These are phyloP conservation scores for Argynnis bischoffii DNA, from an alignment of 2,888 invertebrate species.

Conservation along the genomic window DNA sequence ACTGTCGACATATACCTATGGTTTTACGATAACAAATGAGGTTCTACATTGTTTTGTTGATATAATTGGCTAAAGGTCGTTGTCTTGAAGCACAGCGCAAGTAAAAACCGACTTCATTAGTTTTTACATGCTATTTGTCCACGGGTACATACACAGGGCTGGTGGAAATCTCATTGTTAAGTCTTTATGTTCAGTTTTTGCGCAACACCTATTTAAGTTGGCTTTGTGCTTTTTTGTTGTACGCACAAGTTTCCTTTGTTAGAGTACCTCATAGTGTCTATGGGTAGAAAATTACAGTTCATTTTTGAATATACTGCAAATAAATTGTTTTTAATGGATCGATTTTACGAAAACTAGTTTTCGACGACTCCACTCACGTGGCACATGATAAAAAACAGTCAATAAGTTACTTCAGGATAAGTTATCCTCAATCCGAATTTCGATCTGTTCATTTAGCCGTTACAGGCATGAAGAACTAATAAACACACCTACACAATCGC, in stretches of 20 bases:
- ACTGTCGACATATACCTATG: neutral
- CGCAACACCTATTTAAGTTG: constrained; percentile 8
- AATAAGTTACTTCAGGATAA: no score
- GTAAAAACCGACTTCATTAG: constrained; percentile 22
- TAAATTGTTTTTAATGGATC: no score
- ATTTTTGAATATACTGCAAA: no score
- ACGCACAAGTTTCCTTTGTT: constrained; percentile 9
- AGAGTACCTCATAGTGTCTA: no score
- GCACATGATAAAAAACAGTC: no score
- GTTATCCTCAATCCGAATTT: no score
- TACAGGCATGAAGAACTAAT: no score
- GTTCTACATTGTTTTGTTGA: constrained; percentile 20
- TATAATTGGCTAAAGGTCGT: constrained; percentile 23
- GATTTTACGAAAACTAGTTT: no score
- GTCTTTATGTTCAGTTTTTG: constrained; percentile 19
- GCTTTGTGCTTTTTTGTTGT: constrained; percentile 2
- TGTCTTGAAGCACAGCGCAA: constrained; percentile 15
- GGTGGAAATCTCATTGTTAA: constrained; percentile 26
- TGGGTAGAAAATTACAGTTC: no score
- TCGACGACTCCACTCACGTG: no score
- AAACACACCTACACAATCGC: no score
- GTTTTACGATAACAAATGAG: constrained; percentile 14
- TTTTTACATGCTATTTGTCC: constrained; percentile 15
- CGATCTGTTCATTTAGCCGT: no score
- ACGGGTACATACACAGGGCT: constrained; percentile 4